Percentiles rank a stretch among this genome's conserved stretches.
phyloP scores from a whole-genome alignment of 2,797 vertebrate species.

The Chromobotia macracanthus region DNA sequence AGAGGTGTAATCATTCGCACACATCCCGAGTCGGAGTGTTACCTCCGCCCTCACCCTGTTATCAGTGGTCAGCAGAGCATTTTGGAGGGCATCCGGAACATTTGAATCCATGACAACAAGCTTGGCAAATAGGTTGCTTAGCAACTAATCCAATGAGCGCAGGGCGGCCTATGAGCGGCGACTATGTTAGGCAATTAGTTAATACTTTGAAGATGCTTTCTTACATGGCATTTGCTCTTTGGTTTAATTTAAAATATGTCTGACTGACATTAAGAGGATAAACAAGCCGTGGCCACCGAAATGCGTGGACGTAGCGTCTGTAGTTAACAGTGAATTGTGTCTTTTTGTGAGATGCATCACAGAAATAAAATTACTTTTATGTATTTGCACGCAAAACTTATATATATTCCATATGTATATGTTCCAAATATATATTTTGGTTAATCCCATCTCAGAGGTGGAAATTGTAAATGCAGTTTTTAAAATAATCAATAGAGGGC shows the following conservation, averaged over 20 bases:
- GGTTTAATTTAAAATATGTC: slow-evolving; percentile 11
- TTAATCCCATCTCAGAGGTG: background rate
- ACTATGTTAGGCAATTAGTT: slow-evolving; percentile 67
- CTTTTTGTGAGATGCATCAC: background rate
- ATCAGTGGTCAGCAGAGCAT: slow-evolving; percentile 57
- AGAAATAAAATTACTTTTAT: background rate
- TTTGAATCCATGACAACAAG: slow-evolving; percentile 70
- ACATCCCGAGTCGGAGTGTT: background rate
- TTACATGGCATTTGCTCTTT: slow-evolving; percentile 31
- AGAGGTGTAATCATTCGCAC: slow-evolving; percentile 4
- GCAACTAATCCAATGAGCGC: slow-evolving; percentile 71
- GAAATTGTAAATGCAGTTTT: slow-evolving; percentile 23
- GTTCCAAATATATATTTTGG: no score
- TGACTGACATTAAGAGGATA: background rate
- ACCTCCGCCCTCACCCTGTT: slow-evolving; percentile 28
- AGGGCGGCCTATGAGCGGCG: slow-evolving; percentile 57
- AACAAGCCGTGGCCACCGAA: background rate
- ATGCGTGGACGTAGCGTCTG: background rate
- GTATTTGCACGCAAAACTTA: background rate
- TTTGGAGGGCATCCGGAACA: slow-evolving; percentile 63
- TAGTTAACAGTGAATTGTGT: no score
- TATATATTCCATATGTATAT: no score
- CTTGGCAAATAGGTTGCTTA: slow-evolving; percentile 70
- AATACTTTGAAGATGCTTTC: slow-evolving; percentile 50
- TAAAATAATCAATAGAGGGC: slow-evolving; percentile 44